Evolutionary conservation across 2,797 vertebrate genomes (phyloP).

Genomic region (Sebastes reedi): DNA sequence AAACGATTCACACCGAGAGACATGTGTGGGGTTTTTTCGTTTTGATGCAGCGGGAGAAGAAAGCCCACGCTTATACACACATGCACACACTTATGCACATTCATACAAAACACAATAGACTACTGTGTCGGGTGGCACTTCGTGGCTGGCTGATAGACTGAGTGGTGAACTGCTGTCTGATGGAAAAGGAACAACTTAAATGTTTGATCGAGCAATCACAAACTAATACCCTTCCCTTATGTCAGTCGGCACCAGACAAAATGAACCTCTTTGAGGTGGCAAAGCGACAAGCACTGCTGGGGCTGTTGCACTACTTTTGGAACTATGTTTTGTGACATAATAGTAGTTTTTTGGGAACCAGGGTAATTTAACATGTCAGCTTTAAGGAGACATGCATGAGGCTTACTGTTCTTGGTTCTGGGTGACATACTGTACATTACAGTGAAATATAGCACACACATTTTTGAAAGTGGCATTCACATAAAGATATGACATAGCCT

Average conservation of each 20-base stretch:
- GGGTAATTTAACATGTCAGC: neutral
- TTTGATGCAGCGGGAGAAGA: neutral
- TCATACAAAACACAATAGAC: neutral
- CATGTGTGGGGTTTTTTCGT: neutral
- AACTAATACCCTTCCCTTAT: neutral
- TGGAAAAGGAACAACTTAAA: slow-evolving; percentile 18
- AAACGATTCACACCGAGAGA: slow-evolving; percentile 8
- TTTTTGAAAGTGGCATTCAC: neutral
- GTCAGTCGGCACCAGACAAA: slow-evolving; percentile 4
- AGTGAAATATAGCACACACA: neutral
- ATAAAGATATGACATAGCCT: neutral
- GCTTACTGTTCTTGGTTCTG: neutral
- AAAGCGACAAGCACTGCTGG: neutral
- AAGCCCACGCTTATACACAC: neutral
- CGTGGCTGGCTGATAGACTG: slow-evolving; percentile 6
- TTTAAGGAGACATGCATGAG: neutral
- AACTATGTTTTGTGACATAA: neutral
- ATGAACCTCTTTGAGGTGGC: neutral
- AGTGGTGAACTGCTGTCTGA: slow-evolving; percentile 7
- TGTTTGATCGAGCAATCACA: slow-evolving; percentile 25
- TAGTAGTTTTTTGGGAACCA: neutral
- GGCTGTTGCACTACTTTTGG: neutral
- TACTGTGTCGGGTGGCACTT: neutral
- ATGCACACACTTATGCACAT: neutral
- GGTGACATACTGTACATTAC: neutral